Percentiles rank a stretch among this genome's conserved stretches.
phyloP scores from a whole-genome alignment of 2,113 vertebrate species.

The Ptilonorhynchus violaceus region DNA sequence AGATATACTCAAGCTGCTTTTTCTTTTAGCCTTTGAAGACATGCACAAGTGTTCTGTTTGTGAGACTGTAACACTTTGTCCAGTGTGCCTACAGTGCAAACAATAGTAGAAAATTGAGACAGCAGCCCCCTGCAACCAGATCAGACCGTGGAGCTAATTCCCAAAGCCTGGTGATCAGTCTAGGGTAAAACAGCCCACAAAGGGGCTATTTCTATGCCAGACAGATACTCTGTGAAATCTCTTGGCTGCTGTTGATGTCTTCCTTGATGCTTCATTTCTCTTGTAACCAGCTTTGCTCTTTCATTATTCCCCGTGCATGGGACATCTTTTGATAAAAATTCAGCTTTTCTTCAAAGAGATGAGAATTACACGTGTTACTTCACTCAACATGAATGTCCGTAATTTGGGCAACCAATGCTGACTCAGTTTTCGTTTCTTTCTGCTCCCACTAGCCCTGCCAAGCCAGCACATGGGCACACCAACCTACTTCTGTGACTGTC shows the following conservation, averaged over 20 bases:
- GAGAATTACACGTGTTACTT: not conserved
- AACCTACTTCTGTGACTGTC: not conserved
- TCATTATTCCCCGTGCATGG: not conserved
- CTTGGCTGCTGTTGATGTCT: not conserved
- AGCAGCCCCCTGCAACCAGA: not conserved
- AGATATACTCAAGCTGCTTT: not conserved
- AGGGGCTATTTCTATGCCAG: not conserved
- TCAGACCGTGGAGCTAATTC: not conserved
- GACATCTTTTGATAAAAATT: not conserved
- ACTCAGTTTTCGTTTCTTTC: not conserved
- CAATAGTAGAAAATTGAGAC: not conserved
- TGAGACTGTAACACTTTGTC: not conserved
- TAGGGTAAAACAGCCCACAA: not conserved
- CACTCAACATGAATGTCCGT: not conserved
- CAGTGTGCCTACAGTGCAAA: not conserved
- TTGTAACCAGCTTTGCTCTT: not conserved
- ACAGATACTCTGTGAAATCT: not conserved
- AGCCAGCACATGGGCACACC: not conserved
- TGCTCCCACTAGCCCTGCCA: not conserved
- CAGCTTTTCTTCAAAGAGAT: not conserved
- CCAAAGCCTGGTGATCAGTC: not conserved
- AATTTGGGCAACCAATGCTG: not conserved
- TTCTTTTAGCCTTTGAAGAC: not conserved
- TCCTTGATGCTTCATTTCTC: not conserved
- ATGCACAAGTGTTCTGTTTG: not conserved